phyloP scores from a whole-genome alignment of 2,113 vertebrate genomes.

The Cyphomyrus discorhynchus region DNA sequence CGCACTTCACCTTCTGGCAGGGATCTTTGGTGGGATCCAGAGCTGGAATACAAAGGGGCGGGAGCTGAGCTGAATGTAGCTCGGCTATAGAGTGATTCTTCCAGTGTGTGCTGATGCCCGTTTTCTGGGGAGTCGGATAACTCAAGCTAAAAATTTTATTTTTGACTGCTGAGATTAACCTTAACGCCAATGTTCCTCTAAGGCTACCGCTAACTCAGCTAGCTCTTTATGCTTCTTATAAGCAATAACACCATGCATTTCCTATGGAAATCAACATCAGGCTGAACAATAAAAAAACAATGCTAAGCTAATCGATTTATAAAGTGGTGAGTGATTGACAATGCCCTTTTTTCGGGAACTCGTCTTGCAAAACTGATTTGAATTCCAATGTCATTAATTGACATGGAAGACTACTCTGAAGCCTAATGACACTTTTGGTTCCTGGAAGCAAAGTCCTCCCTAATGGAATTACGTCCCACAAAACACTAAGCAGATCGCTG shows the following conservation, averaged over 20 bases:
- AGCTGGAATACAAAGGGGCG: slow-evolving; percentile 49
- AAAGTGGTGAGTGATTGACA: background rate
- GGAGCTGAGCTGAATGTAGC: background rate
- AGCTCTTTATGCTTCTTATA: background rate
- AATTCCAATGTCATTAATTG: background rate
- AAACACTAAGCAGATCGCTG: slow-evolving; percentile 22
- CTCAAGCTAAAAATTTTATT: background rate
- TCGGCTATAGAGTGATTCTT: background rate
- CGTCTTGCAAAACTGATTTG: background rate
- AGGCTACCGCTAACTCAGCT: background rate
- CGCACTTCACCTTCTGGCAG: slow-evolving; percentile 91
- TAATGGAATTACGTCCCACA: slow-evolving; percentile 20
- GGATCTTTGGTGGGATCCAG: slow-evolving; percentile 90
- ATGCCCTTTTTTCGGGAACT: background rate
- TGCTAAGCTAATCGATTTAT: background rate
- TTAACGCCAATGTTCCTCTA: background rate
- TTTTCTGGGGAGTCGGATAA: background rate
- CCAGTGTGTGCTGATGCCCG: background rate
- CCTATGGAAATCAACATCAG: background rate
- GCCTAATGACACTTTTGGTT: slow-evolving; percentile 16
- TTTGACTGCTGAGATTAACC: background rate
- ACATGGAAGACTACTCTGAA: background rate
- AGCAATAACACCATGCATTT: background rate
- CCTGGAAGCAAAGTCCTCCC: slow-evolving; percentile 18
- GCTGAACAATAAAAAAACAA: background rate